Evolutionary conservation across 2,113 vertebrate species (phyloP).

Genomic region (Grantiella picta): DNA sequence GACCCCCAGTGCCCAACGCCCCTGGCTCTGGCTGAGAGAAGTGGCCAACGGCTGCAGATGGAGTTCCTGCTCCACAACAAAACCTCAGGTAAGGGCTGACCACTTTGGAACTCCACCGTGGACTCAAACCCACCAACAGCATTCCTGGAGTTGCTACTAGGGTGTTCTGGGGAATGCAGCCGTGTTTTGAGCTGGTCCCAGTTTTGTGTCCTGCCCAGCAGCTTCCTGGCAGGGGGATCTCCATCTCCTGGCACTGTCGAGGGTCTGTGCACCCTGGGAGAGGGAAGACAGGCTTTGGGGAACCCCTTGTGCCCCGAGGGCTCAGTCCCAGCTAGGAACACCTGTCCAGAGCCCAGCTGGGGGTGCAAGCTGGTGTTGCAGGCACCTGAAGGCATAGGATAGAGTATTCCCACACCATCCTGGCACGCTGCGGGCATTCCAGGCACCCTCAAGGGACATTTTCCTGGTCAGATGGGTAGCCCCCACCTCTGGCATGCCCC

Average conservation of each 20-base stretch:
- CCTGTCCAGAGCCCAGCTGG: not conserved
- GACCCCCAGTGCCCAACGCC: conserved; percentile 75
- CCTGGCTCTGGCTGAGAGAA: conserved; percentile 77
- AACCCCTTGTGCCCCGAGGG: rapidly evolving
- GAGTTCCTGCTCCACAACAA: conserved; percentile 88
- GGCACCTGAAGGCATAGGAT: not conserved
- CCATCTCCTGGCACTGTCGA: not conserved
- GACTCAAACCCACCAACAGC: not conserved
- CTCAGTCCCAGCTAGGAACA: not conserved
- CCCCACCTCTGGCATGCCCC: not conserved
- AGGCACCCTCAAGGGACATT: too few relatives aligned
- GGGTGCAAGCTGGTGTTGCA: not conserved
- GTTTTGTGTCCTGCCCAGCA: not conserved
- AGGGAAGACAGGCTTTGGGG: not conserved
- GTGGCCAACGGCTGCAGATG: conserved; percentile 85
- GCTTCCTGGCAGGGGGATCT: not conserved
- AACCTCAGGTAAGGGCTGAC: conserved; percentile 78
- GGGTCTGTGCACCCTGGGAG: rapidly evolving
- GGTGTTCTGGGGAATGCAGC: not conserved
- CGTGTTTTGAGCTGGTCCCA: rapidly evolving
- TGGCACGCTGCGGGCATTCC: not conserved
- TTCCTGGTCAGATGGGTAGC: not conserved
- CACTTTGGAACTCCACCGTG: not conserved
- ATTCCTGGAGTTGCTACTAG: rapidly evolving
- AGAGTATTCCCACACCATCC: not conserved